Evolutionary conservation across 2,888 invertebrate genomes (phyloP).

Genomic region (Poecilus cupreus): DNA sequence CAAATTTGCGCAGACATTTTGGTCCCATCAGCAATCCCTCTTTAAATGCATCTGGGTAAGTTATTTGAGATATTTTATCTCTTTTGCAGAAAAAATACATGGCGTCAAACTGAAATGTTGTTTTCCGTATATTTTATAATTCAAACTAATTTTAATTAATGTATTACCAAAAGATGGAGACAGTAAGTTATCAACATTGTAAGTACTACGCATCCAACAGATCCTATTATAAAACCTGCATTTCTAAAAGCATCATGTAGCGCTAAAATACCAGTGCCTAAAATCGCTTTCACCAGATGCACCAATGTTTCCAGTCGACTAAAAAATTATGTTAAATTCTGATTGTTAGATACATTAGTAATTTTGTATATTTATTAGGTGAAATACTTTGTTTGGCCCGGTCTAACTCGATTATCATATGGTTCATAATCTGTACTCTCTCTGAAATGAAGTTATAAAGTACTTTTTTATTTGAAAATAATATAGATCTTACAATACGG

Average conservation of each 20-base stretch:
- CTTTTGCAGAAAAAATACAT: slow-evolving; percentile 51
- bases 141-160: no score
- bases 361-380: neutral
- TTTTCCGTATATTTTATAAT: no score
- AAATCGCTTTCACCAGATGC: slow-evolving; percentile 51
- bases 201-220: neutral
- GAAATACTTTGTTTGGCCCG: neutral
- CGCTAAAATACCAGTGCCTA: slow-evolving; percentile 60
- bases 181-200: slow-evolving; percentile 18
- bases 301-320: neutral
- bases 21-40: slow-evolving; percentile 55
- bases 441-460: neutral
- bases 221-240: slow-evolving; percentile 52
- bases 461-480: neutral
- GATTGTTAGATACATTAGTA: neutral
- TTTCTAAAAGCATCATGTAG: slow-evolving; percentile 59
- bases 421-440: slow-evolving; percentile 25
- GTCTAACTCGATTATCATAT: slow-evolving; percentile 29
- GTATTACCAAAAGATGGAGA: slow-evolving; percentile 28
- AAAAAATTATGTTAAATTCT: neutral
- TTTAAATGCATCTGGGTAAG: slow-evolving; percentile 51
- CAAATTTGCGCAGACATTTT: slow-evolving; percentile 27
- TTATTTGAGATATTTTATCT: slow-evolving; percentile 48
- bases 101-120: slow-evolving; percentile 33
- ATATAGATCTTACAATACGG: neutral